phyloP scores from a whole-genome alignment of 1,140 invertebrate genomes.

The Phthorimaea operculella region DNA sequence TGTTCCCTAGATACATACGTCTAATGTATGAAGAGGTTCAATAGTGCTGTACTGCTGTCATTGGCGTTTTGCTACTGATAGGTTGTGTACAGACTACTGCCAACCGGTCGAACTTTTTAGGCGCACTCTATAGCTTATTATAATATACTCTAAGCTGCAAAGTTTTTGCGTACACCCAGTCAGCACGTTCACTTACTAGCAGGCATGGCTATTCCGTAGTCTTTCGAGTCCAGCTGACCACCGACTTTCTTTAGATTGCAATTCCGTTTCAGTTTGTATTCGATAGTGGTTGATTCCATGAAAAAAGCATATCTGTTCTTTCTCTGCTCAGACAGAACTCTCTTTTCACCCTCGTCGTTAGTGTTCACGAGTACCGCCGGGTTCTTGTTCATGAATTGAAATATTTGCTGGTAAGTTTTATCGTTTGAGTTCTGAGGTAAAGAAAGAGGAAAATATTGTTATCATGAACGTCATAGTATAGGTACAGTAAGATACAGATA shows the following conservation, averaged over 20 bases:
- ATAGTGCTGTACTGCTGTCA: too few relatives aligned
- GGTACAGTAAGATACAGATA: too few relatives aligned
- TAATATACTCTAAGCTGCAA: too few relatives aligned
- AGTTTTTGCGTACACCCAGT: too few relatives aligned
- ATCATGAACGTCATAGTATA: too few relatives aligned
- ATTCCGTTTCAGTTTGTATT: constrained; percentile 80
- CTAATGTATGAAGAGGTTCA: too few relatives aligned
- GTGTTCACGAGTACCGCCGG: constrained; percentile 76
- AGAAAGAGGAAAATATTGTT: too few relatives aligned
- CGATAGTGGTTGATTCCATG: constrained; percentile 86
- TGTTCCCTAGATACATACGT: too few relatives aligned
- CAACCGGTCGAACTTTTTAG: too few relatives aligned
- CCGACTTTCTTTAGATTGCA: constrained; percentile 85
- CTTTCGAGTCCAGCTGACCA: constrained; percentile 81
- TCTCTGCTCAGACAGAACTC: constrained; percentile 73
- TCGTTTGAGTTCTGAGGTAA: constrained; percentile 43
- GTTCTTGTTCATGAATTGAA: constrained; percentile 76
- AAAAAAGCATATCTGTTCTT: constrained; percentile 79
- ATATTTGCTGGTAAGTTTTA: constrained; percentile 61
- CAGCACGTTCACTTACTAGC: constrained; percentile 69
- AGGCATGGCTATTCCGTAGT: constrained; percentile 83
- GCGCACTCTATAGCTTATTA: too few relatives aligned
- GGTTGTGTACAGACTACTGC: too few relatives aligned
- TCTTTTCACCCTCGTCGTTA: constrained; percentile 85
- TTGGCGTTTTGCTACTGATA: too few relatives aligned